phyloP scores from a whole-genome alignment of 2,113 vertebrate species.

The Dromiciops gliroides region DNA sequence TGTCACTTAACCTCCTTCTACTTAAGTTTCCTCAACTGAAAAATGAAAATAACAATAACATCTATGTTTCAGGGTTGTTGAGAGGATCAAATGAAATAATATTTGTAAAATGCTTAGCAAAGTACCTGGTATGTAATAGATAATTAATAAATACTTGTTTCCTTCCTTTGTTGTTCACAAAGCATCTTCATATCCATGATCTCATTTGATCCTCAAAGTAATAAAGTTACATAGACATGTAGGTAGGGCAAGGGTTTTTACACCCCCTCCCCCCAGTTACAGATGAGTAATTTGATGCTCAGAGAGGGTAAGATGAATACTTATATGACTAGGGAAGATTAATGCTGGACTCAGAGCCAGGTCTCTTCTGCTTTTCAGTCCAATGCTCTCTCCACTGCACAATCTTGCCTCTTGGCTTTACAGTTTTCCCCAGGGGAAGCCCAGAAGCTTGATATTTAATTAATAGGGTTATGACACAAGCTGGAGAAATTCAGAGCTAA shows the following conservation, averaged over 20 bases:
- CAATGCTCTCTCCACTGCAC: neutral
- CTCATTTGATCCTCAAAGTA: neutral
- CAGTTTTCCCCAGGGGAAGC: neutral
- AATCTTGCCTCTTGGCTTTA: neutral
- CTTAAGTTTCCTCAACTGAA: too few species aligned
- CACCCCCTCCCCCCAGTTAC: neutral
- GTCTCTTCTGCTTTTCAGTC: neutral
- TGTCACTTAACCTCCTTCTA: too few species aligned
- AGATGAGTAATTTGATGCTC: neutral
- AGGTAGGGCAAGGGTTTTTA: neutral
- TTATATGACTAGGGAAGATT: neutral
- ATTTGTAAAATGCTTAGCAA: neutral
- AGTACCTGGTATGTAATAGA: neutral
- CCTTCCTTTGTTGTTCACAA: neutral
- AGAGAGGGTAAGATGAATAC: neutral
- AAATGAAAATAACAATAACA: neutral
- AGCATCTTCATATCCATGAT: neutral
- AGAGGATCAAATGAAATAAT: neutral
- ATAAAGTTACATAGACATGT: neutral
- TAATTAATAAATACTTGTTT: neutral
- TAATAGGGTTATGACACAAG: neutral
- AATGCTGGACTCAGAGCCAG: neutral
- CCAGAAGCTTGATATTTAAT: neutral
- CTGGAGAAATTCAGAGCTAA: constrained; percentile 24
- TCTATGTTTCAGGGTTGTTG: neutral